Evolutionary conservation across 2,888 invertebrate genomes (phyloP).

Genomic region (Melanophora roralis): DNA sequence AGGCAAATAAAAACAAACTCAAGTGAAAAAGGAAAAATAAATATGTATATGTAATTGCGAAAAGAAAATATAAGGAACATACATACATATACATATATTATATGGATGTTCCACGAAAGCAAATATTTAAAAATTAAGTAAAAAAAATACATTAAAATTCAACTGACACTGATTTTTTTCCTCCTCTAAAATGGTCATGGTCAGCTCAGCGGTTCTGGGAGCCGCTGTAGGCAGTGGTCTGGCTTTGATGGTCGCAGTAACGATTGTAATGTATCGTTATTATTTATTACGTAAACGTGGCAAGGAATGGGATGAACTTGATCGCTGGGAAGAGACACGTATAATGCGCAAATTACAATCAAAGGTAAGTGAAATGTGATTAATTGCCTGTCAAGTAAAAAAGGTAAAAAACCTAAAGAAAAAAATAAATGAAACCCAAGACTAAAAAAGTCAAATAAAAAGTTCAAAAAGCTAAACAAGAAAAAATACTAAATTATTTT

Average conservation of each 20-base stretch:
- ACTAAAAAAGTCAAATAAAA: no score
- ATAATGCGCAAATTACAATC: conserved; percentile 75
- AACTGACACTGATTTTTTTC: conserved; percentile 3
- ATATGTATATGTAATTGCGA: no score
- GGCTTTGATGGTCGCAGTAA: conserved; percentile 82
- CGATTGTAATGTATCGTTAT: conserved; percentile 83
- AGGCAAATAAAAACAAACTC: not conserved
- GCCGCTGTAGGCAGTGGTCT: conserved; percentile 83
- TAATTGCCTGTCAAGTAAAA: no score
- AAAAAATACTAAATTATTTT: no score
- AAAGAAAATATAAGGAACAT: no score
- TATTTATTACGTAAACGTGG: conserved; percentile 80
- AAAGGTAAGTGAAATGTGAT: conserved; percentile 74
- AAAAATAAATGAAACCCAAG: no score
- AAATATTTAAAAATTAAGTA: not conserved
- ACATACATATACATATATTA: no score
- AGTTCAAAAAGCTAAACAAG: no score
- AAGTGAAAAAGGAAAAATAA: conserved; percentile 2
- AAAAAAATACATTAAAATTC: conserved; percentile 16
- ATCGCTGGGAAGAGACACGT: conserved; percentile 78
- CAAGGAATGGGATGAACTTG: conserved; percentile 81
- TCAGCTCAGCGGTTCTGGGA: conserved; percentile 82
- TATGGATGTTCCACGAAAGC: no score
- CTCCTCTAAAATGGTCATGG: conserved; percentile 78
- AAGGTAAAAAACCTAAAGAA: no score